These are phyloP conservation scores for Sarcophilus harrisii DNA, from an alignment of 2,797 vertebrate genomes.

Conservation along the genomic window DNA sequence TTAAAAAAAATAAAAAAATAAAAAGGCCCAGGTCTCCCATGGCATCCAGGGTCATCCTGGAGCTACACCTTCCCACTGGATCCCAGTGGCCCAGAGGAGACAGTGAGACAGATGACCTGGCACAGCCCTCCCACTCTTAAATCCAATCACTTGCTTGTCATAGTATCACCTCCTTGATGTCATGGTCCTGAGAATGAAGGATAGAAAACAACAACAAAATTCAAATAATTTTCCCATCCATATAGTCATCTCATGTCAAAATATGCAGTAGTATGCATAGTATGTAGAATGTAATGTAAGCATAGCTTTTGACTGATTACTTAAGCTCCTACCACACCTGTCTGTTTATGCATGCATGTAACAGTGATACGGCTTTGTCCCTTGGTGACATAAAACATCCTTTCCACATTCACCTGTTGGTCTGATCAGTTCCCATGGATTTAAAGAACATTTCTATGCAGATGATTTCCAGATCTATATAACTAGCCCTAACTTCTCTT, in stretches of 20 bases:
- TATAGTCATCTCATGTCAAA: background rate
- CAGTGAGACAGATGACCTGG: no score
- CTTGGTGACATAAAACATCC: background rate
- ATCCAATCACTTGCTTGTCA: no score
- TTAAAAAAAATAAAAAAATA: no score
- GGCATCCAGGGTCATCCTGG: no score
- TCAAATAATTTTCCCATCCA: background rate
- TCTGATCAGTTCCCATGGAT: background rate
- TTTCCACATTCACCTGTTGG: background rate
- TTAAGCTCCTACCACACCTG: background rate
- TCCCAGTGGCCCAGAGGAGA: no score
- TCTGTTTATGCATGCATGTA: constrained; percentile 24
- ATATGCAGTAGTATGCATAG: background rate
- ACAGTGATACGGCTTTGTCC: background rate
- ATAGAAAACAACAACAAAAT: background rate
- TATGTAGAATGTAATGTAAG: background rate
- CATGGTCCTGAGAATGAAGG: no score
- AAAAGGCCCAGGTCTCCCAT: no score
- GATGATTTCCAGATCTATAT: background rate
- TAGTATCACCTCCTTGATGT: no score
- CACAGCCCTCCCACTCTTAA: no score
- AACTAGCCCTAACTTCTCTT: background rate
- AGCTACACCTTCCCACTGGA: no score
- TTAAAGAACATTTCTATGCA: background rate
- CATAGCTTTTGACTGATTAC: background rate